Base-by-base conservation (phyloP, 2,797 vertebrate species). In the Hephaestus fuliginosus region DNA sequence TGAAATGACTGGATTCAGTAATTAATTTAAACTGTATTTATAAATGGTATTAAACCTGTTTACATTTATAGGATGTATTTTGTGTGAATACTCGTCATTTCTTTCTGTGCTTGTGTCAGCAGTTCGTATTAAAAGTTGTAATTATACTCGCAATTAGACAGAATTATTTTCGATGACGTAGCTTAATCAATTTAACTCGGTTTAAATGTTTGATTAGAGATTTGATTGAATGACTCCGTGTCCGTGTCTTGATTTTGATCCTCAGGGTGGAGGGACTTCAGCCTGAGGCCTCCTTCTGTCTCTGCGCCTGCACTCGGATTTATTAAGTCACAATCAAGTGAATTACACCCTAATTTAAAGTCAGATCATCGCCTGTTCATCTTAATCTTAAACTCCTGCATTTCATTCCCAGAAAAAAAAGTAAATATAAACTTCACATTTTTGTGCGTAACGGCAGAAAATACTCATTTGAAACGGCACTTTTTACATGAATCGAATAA, bases 221-320 rank as follows among this genome's bases (percentile, higher is more conserved):
- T 25, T 25, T 25, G 13, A 44, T n/a, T 52, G 20, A 13, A 48
- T 44, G 5, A 36, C 76, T 30, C 6, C 0, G 1, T 52, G 0
- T 30, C 6, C 0, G 1, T 52, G 0, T 20, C 13, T 61, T 51
- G 3, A 25, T 44, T 74, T 46, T 3, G 2, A 25, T 25, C 25
- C 25, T 60, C 3, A 44, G 22, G 25, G 4, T 44, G 3, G 14
- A 28, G n/a, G 3, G 25, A 18, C 39, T 77, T 61, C 28, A 64
- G 11, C 4, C 53, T 9, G 52, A 67, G 82, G 80, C 76, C 74
- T 79, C 49, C 2, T 17, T 58, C 13, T 20, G 9, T 17, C 12
- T 57, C 15, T 66, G 3, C 28, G 33, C 15, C 18, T 41, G 39
- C 10, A 10, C 4, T 1, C 1, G 0, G 39, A 33, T 70, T 58